Base-by-base conservation (phyloP, 2,113 vertebrate genomes). In the Bubo bubo region DNA sequence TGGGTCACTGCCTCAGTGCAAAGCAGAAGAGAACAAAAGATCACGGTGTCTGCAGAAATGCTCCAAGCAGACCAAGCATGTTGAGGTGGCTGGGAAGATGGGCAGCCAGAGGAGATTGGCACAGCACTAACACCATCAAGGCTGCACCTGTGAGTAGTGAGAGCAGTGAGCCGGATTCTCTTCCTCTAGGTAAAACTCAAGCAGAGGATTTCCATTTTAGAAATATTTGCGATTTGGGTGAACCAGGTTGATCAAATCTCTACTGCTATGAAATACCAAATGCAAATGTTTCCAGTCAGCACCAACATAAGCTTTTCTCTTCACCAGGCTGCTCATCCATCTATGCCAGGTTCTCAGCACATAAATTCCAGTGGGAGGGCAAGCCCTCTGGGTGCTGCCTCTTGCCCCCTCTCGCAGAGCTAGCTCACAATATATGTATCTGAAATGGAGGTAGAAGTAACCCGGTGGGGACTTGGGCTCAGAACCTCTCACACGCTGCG, bases 121-220 rank as follows among this genome's bases (percentile, higher is more conserved):
- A 67, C 7, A 10, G 1, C 37, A 18, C 12, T 58, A 71, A 3
- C 0, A 6, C 35, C 67, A 63, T 12, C 41, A 62, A 21, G 47
- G 52, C 23, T 79, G 68, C 52, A 35, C 28, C 45, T 19, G 3
- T 4, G 32, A 41, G 12, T 2, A 13, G 18, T 37, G 41, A 55
- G 12, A 74, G 30, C 1, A 0, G 15, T 9, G 13, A 93, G 37
- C 10, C 0, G 0, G 4, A 1, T 3, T 23, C 27, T 73, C 50
- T 26, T 86, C 30, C n/a, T 59, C 49, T 8, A 19, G 27, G 21
- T 16, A 67, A 32, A 30, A 79, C 15, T 67, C 50, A 8, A 11
- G 60, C 12, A 11, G 6, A 86, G 13, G 50, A 75, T 79, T 93
- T 49, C 18, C 30, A 19, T 58, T 56, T 79, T 9, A 49, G 24